Base-by-base conservation (phyloP, 2,113 vertebrate genomes). In the Ciconia maguari region DNA sequence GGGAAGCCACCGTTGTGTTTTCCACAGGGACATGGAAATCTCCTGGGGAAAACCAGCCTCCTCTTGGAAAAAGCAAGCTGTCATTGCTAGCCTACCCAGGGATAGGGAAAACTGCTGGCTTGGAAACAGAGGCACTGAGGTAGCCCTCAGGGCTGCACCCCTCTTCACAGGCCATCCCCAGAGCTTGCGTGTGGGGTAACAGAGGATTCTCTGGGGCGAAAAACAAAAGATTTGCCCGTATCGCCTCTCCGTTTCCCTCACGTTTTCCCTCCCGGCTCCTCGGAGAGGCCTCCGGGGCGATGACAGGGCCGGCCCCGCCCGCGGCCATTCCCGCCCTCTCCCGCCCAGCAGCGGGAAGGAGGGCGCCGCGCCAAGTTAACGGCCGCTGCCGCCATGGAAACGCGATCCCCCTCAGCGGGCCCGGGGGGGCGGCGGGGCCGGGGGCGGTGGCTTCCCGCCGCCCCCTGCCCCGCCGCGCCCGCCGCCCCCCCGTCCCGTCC, bases 101-200 rank as follows among this genome's bases (percentile, higher is more conserved):
- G 22, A 52, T 2, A 42, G 27, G 26, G 57, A 36, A 72, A 95
- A 70, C 46, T 30, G 29, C 69, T 25, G 42, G 12, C 51, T 62
- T 16, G 74, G 82, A 70, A 77, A 51, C 20, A 10, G 54, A 26
- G 58, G 87, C 77, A 8, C n/a, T 4, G 61, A 49, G 32, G 34
- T 14, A 13, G 10, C 48, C 58, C 46, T 46, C 29, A 51, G 44
- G 13, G 30, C 51, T 29, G 69, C 6, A 0, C 25, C 29, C 29
- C 36, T 38, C 62, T 58, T 58, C 48, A 17, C 34, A 22, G 27
- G 10, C 66, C 10, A 7, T 21, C 46, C 57, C 46, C 32, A 46
- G 13, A 51, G 44, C 32, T 10, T 15, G 32, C 0, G 0, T 13
- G 25, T 6, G 49, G 42, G 29, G 6, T 14, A 11, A 36, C 13